phyloP scores from a whole-genome alignment of 2,888 invertebrate species.

The Meandrusa payeni region DNA sequence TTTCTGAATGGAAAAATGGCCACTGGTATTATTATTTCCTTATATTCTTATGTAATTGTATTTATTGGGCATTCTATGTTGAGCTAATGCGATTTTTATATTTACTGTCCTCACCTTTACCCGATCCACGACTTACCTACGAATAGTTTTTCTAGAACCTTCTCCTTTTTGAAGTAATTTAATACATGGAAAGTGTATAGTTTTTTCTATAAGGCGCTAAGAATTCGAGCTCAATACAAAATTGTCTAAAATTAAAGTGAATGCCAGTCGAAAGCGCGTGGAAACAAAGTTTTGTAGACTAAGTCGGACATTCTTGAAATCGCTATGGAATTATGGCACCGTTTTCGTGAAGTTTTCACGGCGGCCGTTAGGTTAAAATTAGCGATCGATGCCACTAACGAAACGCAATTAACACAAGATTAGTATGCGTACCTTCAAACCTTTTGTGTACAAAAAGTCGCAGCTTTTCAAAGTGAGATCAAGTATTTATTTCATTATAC shows the following conservation, averaged over 20 bases:
- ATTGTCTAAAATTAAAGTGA: conserved; percentile 53
- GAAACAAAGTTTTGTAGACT: conserved; percentile 61
- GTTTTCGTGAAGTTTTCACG: conserved; percentile 66
- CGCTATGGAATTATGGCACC: conserved; percentile 72
- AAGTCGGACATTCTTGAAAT: conserved; percentile 72
- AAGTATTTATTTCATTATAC: too few relatives aligned
- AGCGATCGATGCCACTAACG: conserved; percentile 68
- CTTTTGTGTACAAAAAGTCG: not conserved
- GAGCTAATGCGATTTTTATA: too few relatives aligned
- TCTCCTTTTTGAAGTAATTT: not conserved
- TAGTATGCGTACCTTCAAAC: conserved; percentile 47
- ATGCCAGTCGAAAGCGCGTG: conserved; percentile 48
- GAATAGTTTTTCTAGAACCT: too few relatives aligned
- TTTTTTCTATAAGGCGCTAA: conserved; percentile 13
- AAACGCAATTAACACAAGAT: conserved; percentile 70
- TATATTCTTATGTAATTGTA: not conserved
- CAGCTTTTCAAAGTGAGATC: too few relatives aligned
- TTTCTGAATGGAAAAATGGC: not conserved
- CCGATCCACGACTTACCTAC: too few relatives aligned
- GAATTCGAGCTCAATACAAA: conserved; percentile 35
- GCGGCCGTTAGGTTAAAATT: conserved; percentile 72
- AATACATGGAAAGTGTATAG: conserved; percentile 1
- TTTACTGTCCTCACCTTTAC: too few relatives aligned
- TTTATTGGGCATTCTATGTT: too few relatives aligned
- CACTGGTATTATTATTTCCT: too few relatives aligned